Base-by-base conservation (phyloP, 2,797 vertebrate species). In the Poecilia velifera region DNA sequence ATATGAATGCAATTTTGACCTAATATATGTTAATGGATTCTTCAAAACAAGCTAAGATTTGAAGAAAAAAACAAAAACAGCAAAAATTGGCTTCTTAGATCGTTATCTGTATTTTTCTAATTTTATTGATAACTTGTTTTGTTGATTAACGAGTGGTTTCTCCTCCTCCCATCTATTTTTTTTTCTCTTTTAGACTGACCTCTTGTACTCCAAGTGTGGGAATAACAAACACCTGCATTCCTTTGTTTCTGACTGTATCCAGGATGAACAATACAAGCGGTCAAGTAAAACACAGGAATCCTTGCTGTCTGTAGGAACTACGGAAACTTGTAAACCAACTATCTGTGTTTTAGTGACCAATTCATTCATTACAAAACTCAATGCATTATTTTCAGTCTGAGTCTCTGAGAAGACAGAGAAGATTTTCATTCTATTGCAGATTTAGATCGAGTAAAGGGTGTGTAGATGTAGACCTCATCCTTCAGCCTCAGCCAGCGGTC, bases 161-260 rank as follows among this genome's bases (percentile, higher is more conserved):
- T 22, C 16, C 7, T 77, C 31, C n/a, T 45, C 16, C 28, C 36
- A 53, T 25, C 36, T 41, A n/a, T 5, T 45, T 22, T 6, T 7
- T 51, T 9, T 22, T 45, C 9, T 16, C 78, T 74, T 47, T 41
- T 14, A 57, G 6, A 7, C 47, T 46, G 28, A 81, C 80, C 80
- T 86, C 66, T 45, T 34, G 66, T 1, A 2, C 10, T 80, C 43
- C 47, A 3, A 71, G 81, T 72, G 89, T 91, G 92, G 77, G 90
- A 92, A 93, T 78, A 82, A 83, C 89, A 90, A 89, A 92, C 84
- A 78, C 71, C 82, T 72, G 80, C 91, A 91, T 94, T 91, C 93
- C 89, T 89, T 8, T 0, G 20, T 74, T 76, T 70, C 16, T 0
- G 2, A 0, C 85, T 43, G 89, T 82, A 20, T 86, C 91, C 89